Conservation (phyloP, 2,888 invertebrate species). For the Teleogryllus oceanicus region DNA sequence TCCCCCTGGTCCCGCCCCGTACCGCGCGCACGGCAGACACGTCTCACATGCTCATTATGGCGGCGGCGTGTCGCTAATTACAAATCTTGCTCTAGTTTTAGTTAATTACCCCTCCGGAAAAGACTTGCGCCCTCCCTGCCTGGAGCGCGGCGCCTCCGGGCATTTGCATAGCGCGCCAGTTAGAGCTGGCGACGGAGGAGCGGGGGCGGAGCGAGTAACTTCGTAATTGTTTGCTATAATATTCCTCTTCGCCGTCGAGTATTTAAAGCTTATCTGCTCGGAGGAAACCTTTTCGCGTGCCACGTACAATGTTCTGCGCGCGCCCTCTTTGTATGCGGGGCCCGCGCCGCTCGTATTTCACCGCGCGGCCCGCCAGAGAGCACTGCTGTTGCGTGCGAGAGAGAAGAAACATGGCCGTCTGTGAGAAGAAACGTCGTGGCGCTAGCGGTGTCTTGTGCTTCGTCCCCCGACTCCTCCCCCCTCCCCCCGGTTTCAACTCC, state of each 20-base stretch:
- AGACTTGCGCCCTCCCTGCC: too few species aligned
- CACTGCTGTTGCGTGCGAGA: slow-evolving; percentile 1
- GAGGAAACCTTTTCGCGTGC: slow-evolving; percentile 18
- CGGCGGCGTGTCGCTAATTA: slow-evolving; percentile 20
- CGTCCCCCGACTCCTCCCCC: too few species aligned
- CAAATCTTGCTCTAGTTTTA: slow-evolving; percentile 32
- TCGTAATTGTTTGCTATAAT: slow-evolving; percentile 18
- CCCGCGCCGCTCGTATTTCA: slow-evolving; percentile 6
- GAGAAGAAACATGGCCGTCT: not conserved
- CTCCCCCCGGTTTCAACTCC: too few species aligned
- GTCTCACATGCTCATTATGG: too few species aligned
- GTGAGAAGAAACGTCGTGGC: not conserved
- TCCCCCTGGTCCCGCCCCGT: too few species aligned
- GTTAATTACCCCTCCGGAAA: slow-evolving; percentile 26
- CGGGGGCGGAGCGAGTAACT: not conserved
- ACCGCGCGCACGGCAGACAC: too few species aligned
- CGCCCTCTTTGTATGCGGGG: slow-evolving; percentile 9
- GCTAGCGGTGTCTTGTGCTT: not conserved
- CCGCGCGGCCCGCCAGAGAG: not conserved
- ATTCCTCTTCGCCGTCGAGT: slow-evolving; percentile 11
- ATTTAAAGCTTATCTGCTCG: slow-evolving; percentile 10
- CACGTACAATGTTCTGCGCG: slow-evolving; percentile 10
- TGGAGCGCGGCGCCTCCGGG: too few species aligned
- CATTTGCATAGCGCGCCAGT: too few species aligned
- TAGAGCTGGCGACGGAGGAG: not conserved